A percentile compares a stretch with the other conserved stretches of the same genome.
These are phyloP conservation scores for Rhegmatorhina hoffmannsi DNA, from an alignment of 2,113 vertebrate species.

Conservation along the genomic window DNA sequence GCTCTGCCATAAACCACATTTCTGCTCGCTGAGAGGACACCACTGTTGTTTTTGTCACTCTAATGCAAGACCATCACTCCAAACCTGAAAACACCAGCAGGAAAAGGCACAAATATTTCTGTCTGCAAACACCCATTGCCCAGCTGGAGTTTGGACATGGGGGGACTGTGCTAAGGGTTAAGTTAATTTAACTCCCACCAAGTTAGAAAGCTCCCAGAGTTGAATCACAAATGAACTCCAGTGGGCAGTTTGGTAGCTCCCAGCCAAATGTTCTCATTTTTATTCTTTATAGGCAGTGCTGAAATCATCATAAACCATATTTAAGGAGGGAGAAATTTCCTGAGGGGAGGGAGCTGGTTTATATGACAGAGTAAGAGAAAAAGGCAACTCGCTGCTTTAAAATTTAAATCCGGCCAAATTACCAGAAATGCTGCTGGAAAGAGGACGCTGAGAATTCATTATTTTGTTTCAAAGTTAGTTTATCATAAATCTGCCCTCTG, in stretches of 20 bases:
- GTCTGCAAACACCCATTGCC: background rate
- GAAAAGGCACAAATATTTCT: background rate
- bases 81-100: background rate
- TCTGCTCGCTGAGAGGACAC: background rate
- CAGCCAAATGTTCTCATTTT: conserved; percentile 57
- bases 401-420: conserved; percentile 72
- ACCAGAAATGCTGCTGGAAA: conserved; percentile 63
- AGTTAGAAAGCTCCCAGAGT: conserved; percentile 25
- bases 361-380: conserved; percentile 47
- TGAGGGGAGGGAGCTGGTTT: conserved; percentile 11
- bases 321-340: conserved; percentile 47
- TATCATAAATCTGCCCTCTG: conserved; percentile 79
- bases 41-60: background rate
- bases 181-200: conserved; percentile 37
- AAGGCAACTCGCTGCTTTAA: conserved; percentile 63
- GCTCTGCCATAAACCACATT: background rate
- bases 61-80: background rate
- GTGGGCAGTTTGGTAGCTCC: conserved; percentile 31
- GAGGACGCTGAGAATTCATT: conserved; percentile 64
- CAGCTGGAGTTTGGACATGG: background rate
- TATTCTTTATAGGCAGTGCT: conserved; percentile 33
- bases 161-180: conserved; percentile 4
- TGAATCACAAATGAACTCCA: conserved; percentile 39
- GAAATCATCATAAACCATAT: conserved; percentile 48
- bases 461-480: conserved; percentile 78